phyloP scores from a whole-genome alignment of 2,888 invertebrate genomes.

The Mesopsocus fuscifrons region DNA sequence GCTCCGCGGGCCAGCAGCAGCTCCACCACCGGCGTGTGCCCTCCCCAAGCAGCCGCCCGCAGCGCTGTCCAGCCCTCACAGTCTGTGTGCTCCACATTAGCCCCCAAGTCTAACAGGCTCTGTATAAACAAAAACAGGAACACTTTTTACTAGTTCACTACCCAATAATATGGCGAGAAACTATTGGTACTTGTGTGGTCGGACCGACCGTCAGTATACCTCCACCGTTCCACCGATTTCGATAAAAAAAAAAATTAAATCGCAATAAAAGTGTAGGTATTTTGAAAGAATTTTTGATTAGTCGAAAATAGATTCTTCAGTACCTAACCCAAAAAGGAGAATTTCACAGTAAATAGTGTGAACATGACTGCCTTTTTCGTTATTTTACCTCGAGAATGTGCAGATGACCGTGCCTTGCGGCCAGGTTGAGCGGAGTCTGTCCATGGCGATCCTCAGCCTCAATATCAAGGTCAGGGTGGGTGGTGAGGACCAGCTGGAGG shows the following conservation, averaged over 20 bases:
- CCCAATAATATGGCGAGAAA: no score
- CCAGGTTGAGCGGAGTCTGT: conserved; percentile 71
- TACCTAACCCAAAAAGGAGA: no score
- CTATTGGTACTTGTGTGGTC: no score
- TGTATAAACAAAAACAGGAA: conserved; percentile 18
- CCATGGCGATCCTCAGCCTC: conserved; percentile 56
- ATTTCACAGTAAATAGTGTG: no score
- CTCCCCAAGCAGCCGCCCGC: conserved; percentile 89
- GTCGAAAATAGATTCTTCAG: no score
- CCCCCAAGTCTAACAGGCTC: conserved; percentile 36
- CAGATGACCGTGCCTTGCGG: conserved; percentile 57
- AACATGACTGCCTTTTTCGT: no score
- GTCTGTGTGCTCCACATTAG: conserved; percentile 57
- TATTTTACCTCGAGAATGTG: conserved; percentile 42
- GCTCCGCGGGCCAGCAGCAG: conserved; percentile 59
- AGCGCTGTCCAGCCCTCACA: conserved; percentile 80
- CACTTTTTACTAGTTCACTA: background rate
- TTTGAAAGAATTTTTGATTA: no score
- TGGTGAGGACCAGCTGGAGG: conserved; percentile 38
- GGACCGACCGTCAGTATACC: no score
- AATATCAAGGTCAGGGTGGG: conserved; percentile 33
- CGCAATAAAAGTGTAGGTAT: no score
- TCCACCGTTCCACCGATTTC: no score
- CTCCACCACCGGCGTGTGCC: conserved; percentile 73
- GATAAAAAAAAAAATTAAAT: no score